Evolutionary conservation across 1,140 invertebrate species (phyloP), one percentile per base, ranked within the genome.

Genomic region (Drosophila nasuta): DNA sequence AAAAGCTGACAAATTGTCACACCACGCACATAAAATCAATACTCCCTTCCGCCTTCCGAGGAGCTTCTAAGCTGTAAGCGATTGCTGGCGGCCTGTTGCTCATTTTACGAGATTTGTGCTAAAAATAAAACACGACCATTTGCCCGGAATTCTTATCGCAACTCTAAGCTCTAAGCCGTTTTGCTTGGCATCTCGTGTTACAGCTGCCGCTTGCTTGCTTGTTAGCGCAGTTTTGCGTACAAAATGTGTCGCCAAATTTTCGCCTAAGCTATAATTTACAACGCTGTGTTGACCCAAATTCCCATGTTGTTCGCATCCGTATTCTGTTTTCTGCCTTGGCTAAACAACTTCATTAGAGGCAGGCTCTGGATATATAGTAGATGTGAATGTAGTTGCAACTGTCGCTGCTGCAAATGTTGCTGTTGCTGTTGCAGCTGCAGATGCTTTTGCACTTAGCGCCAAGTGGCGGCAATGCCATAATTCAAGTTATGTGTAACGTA

Each of bases 261-360:
- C 46, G 51, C 35, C 48, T 71, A 78, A 69, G 75, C 67, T 71
- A 72, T 85, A 81, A 81, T 81, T 85, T 86, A 85, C 78, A 78
- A 62, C 77, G 66, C 56, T 65, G 68, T 72, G 68, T 72, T 87
- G 83, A 88, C 83, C 83, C 66, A 79, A 76, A 80, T 86, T 38
- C 33, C 1, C 33, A 57, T 15, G 7, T 13, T 5, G 17, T 15
- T 67, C 38, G 65, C 33, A 63, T 49, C n/a, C 30, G 43, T 35
- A 3, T 25, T 25, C 20, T 25, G 20, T 25, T 25, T 63, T 41
- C 49, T 52, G 75, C 43, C 46, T 54, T 45, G 46, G 64, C 56
- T 33, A 56, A 77, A 75, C 67, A 74, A 72, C 75, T 80, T 88
- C 81, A 89, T 89, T 89, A 88, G 79, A 67, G 1, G 20, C 20